Evolutionary conservation across 2,797 vertebrate genomes (phyloP).

Genomic region (Megaceryle alcyon): DNA sequence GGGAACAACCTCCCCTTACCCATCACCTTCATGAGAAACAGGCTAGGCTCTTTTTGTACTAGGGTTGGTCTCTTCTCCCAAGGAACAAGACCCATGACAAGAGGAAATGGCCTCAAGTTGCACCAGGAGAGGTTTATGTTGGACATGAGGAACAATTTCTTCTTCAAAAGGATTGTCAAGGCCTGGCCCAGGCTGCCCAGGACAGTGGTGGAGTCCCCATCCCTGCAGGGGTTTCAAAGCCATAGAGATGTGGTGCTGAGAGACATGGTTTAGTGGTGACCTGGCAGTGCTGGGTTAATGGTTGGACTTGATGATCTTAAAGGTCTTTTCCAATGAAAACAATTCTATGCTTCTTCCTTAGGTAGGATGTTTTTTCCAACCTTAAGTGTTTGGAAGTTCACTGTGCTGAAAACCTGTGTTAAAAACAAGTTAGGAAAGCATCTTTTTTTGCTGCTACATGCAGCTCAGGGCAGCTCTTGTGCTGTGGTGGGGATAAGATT

Average conservation of each 20-base stretch:
- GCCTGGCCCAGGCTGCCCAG: too few relatives aligned
- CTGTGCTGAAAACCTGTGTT: not conserved
- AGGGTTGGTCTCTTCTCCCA: not conserved
- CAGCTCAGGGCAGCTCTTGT: not conserved
- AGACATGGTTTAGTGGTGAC: too few relatives aligned
- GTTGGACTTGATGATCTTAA: not conserved
- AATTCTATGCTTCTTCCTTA: not conserved
- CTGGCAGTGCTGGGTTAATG: too few relatives aligned
- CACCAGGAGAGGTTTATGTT: not conserved
- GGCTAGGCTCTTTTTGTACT: not conserved
- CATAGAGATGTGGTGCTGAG: too few relatives aligned
- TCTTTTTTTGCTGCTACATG: not conserved
- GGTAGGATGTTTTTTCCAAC: not conserved
- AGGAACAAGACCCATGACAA: not conserved
- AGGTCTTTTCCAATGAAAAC: not conserved
- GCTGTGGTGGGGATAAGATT: not conserved
- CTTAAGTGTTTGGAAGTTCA: not conserved
- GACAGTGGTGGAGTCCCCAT: too few relatives aligned
- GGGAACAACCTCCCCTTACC: too few relatives aligned
- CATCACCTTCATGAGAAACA: rapidly evolving
- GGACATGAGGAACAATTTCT: not conserved
- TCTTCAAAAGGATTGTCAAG: not conserved
- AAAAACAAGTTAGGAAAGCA: not conserved
- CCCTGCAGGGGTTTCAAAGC: too few relatives aligned
- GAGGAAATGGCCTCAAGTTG: not conserved